Evolutionary conservation across 2,888 invertebrate species (phyloP), one percentile per base, ranked within the genome.

Genomic region (Panopea generosa): DNA sequence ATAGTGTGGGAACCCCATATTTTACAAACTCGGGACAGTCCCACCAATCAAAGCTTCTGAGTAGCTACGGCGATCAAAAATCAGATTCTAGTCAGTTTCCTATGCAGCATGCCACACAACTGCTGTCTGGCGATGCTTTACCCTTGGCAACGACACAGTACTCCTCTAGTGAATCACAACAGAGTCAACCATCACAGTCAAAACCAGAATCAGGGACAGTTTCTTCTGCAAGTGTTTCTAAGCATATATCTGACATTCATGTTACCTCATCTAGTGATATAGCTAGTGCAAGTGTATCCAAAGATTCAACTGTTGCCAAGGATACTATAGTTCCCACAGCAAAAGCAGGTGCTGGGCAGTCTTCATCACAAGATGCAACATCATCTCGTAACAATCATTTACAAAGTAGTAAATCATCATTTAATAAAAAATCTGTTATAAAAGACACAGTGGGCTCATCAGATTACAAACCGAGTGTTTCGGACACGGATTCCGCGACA

Each of bases 41-140:
- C 2, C 59, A 40, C 24, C 55, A 33, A 4, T 43, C 53, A 24
- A 29, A 52, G 26, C n/a, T 65, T n/a, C 43, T 71, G 9, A 62
- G 56, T 26, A 81, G 81, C 56, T 77, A 63, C n/a, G 56, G 59
- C 29, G 59, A 33, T 49, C 18, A 18, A 3, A 16, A 18, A 1
- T 45, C 62, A 45, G 59, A 47, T 16, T 60, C 77, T 22, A 74
- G 50, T 52, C 81, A 77, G 56, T 81, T 77, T 68, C 66, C 81
- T 60, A 81, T 81, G 81, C 81, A 81, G 55, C 81, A 77, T 65
- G 73, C 81, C 14, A 81, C 81, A 14, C 52, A 74, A n/a, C 53
- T 40, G 55, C 66, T 80, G 62, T 73, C 80, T 49, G 53, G 66
- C 59, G 62, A 63, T 43, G 56, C 53, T 40, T 47, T 70, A 16